Base-by-base conservation (phyloP, 2,113 vertebrate genomes). In the Channa maculata region DNA sequence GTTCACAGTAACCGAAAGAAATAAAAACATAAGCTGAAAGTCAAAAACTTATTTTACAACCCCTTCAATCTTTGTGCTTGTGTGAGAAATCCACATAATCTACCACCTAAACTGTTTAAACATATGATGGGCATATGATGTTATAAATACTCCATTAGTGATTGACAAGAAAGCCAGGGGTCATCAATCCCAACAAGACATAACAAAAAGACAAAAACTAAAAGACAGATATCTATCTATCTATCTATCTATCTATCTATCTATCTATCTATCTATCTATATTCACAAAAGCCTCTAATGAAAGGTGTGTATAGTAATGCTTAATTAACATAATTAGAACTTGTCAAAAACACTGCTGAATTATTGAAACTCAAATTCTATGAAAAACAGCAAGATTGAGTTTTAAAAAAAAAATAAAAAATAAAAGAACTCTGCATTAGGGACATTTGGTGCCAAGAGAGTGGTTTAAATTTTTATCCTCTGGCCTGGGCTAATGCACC, bases 351-450 rank as follows among this genome's bases (percentile, higher is more conserved):
- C 48, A 37, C 44, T 41, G 58, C 48, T 70, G 71, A 74, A 71
- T 79, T 41, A 46, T 15, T 13, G 50, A 37, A 11, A 37, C 60
- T 43, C 36, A 37, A 66, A 60, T 66, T 43, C 50, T 15, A 81
- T 24, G 24, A 72, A 59, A 83, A 83, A 67, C 8, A 54, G n/a
- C 60, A 49, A 11, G 12, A 45, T n/a, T 61, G 1, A n/a, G n/a
- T n/a, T n/a, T n/a, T n/a, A n/a, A n/a, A n/a, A n/a, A 39, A 39
- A 39, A 39, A 39, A 15, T 1, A 46, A 39, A 55, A 78, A 68
- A 83, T 52, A 65, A 24, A 41, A 51, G 51, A 60, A 77, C 38
- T 61, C 66, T 64, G 82, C 52, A 72, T 83, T 64, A 74, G 46
- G 48, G 7, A 69, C 38, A 51, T 14, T 38, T 14, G 49, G 41